These are phyloP conservation scores for Eubasilissa splendida DNA, from an alignment of 2,888 invertebrate genomes.

Conservation along the genomic window DNA sequence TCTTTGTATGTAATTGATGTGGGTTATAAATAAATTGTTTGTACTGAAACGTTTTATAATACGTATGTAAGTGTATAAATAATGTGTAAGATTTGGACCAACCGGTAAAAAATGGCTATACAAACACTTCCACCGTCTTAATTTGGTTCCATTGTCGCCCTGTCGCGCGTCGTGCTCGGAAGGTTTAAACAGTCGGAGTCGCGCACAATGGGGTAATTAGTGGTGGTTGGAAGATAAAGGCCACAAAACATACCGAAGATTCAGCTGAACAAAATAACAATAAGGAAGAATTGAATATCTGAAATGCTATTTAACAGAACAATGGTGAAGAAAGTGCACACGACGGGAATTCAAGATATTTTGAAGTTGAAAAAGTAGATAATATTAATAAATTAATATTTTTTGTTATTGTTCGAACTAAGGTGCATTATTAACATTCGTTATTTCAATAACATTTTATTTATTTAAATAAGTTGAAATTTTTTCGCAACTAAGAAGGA, in stretches of 20 bases:
- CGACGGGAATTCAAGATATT: not conserved
- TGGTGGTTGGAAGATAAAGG: constrained; percentile 16
- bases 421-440: too few species aligned
- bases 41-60: too few species aligned
- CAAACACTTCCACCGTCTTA: constrained; percentile 10
- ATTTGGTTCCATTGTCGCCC: constrained; percentile 32
- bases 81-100: too few species aligned
- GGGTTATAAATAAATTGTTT: too few species aligned
- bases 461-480: too few species aligned
- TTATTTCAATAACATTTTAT: too few species aligned
- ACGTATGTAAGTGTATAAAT: too few species aligned
- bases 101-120: too few species aligned
- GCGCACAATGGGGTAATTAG: constrained; percentile 38
- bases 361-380: not conserved
- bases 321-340: constrained; percentile 27
- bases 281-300: constrained; percentile 32
- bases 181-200: constrained; percentile 29
- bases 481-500: too few species aligned
- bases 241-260: constrained; percentile 33
- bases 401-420: not conserved
- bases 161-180: constrained; percentile 9
- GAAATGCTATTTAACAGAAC: constrained; percentile 24
- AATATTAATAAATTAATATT: constrained; percentile 17
- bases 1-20: too few species aligned
- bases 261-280: constrained; percentile 26